Evolutionary conservation across 1,140 invertebrate genomes (phyloP), one percentile per base, ranked within the genome.

Genomic region (Wiebesia pumilae): DNA sequence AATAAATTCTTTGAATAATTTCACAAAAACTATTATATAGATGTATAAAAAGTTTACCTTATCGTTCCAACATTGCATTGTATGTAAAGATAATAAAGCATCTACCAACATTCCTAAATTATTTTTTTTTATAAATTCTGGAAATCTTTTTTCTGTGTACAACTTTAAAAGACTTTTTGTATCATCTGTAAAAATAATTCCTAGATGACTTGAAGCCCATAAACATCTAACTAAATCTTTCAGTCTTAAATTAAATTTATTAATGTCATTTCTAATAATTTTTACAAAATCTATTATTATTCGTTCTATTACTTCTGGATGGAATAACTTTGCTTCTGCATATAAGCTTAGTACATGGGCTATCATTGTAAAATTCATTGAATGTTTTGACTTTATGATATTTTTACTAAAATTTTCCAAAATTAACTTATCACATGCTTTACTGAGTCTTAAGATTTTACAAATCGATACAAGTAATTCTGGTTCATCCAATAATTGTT

Each of bases 201-300:
- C 87, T 43, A 90, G 75, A 51, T 71, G 71, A 69, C 87, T 84
- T 3, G 71, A 51, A 78, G 87, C 71, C 87, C 87, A 89, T 24
- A 89, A 79, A 40, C 87, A 82, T 51, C 78, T 87, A 47, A 87
- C 87, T 2, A 90, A 12, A 82, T 90, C 88, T 87, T 89, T 88
- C 9, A 88, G 12, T 75, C 40, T 83, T 54, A 87, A 21, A 30
- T 27, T 69, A 10, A 6, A 43, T 35, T 30, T 16, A 38, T 47
- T 38, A n/a, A 51, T 16, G 83, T 82, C 38, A 4, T 77, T 33
- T 21, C 6, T n/a, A 54, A 86, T 43, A n/a, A n/a, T 16, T 69
- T 77, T 14, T 24, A 88, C 83, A 27, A 71, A 51, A 81, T 88
- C 82, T 73, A 69, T 19, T 51, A 86, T 69, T 21, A 89, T 33